Evolutionary conservation across 2,888 invertebrate species (phyloP), one percentile per base, ranked within the genome.

Genomic region (Neocrepidodera transversa): DNA sequence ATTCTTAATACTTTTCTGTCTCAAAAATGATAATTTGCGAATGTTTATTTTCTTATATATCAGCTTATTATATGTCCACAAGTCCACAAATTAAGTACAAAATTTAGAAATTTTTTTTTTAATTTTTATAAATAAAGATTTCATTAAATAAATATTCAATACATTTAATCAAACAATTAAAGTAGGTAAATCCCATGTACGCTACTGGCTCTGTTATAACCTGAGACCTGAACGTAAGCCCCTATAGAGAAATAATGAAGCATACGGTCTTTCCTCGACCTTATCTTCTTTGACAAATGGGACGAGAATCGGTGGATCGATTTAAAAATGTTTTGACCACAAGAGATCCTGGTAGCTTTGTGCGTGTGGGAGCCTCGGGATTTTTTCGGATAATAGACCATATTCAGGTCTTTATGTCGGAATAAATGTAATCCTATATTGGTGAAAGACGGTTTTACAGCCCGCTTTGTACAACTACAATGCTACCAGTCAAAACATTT

Each of bases 291-390:
- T 48, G 45, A 30, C 58, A 8, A 52, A 52, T 47, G 23, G 51
- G 36, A 51, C 49, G 28, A 58, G 51, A 58, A 45, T 48, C 53
- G 51, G 11, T 38, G 68, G 75, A 78, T 78, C 78, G 77, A 76
- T 78, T 78, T 78, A 76, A 78, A 73, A 74, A 75, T 78, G 76
- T 78, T 78, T 78, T 77, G 78, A 78, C 78, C 79, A 67, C 75
- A 69, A 74, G 74, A 75, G 71, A 72, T 74, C 71, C 63, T 65
- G 73, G 70, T 74, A n/a, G n/a, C n/a, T n/a, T n/a, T 58, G 74
- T 76, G 76, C 76, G 68, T 60, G 48, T 64, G 67, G 61, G 64
- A 65, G 65, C 69, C 71, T 70, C 67, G 71, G 74, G 73, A 75
- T 77, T 77, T 77, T 74, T 69, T 73, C 71, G 72, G 71, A 76